A percentile compares a stretch with the other conserved stretches of the same genome.
phyloP scores from a whole-genome alignment of 2,888 invertebrate species.

The Dryadula phaetusa region DNA sequence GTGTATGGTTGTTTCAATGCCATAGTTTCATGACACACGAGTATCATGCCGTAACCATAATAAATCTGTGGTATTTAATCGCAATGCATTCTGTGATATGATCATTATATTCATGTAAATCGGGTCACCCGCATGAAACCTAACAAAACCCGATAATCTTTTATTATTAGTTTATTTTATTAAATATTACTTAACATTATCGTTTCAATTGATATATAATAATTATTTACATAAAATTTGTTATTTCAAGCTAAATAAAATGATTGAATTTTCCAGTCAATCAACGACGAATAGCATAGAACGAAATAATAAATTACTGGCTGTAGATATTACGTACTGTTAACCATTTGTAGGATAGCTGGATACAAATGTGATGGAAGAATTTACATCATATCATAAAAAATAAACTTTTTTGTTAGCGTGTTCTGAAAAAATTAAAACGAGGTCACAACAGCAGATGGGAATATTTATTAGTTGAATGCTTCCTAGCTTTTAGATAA shows the following conservation, averaged over 20 bases:
- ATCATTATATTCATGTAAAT: conserved; percentile 20
- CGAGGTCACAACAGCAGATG: conserved; percentile 21
- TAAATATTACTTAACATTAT: neutral
- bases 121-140: conserved; percentile 29
- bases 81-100: conserved; percentile 19
- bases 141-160: conserved; percentile 23
- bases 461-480: conserved; percentile 8
- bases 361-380: neutral
- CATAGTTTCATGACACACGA: neutral
- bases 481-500: neutral
- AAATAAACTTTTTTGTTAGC: conserved; percentile 26
- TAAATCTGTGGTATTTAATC: conserved; percentile 6
- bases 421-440: conserved; percentile 40
- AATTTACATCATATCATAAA: neutral
- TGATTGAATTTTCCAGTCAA: too few relatives aligned
- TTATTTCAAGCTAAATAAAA: too few relatives aligned
- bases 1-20: neutral
- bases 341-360: too few relatives aligned
- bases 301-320: too few relatives aligned
- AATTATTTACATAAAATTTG: neutral
- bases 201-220: neutral
- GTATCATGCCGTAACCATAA: neutral
- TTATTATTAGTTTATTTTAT: conserved; percentile 17
- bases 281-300: too few relatives aligned
- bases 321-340: too few relatives aligned